Evolutionary conservation across 1,140 invertebrate genomes (phyloP), one percentile per base, ranked within the genome.

Genomic region (Gerris buenoi): DNA sequence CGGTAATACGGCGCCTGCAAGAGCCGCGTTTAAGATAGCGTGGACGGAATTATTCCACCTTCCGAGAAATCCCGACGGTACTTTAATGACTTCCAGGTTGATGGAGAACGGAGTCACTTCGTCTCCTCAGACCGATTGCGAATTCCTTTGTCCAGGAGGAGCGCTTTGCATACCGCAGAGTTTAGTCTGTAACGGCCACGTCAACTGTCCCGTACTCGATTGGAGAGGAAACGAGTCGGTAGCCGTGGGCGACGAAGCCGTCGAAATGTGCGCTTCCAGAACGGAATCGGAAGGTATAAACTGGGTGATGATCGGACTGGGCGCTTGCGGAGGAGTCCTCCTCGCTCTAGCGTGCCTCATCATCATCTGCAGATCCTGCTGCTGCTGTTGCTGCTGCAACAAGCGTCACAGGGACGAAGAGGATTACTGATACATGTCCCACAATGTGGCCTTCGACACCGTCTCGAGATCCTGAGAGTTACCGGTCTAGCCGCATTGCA

Each of bases 41-140:
- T 94, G 90, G 90, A 93, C 90, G 1, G 90, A 93, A 72, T 78
- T 93, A n/a, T 91, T 85, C 73, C 90, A 92, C 75, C 77, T 93
- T 68, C 89, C 90, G 0, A 81, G 89, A 65, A 91, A 92, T 75
- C 82, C 84, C 13, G 87, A 90, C 69, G 89, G 89, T 0, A 86
- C 84, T n/a, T 73, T 91, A 46, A 87, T 87, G 79, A 87, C 85
- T 10, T 87, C 86, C 18, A 80, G 83, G 61, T 27, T 66, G 26
- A 25, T 58, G 65, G 27, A 62, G 13, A 33, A 46, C 5, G 58
- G 64, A 65, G 60, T 60, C 25, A 67, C 27, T 33, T 59, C 27
- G 46, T 62, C 61, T 33, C 65, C 62, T 1, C 63, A 27, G 62
- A 28, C 63, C 1, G 70, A 71, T 0, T 73, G 72, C 63, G 69